phyloP scores from a whole-genome alignment of 2,888 invertebrate species.

The Gryllus longicercus region DNA sequence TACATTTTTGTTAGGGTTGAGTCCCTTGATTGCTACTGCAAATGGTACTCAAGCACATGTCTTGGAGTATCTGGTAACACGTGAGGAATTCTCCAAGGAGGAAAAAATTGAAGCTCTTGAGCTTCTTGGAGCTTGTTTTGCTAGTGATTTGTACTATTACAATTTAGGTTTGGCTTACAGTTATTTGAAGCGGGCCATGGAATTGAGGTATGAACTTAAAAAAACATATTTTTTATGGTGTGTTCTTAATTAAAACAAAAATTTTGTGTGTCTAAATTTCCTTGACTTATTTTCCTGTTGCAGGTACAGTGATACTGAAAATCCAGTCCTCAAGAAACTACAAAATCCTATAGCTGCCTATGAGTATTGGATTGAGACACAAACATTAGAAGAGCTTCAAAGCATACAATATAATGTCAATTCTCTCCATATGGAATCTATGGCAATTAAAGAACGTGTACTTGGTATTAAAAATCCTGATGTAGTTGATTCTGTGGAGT shows the following conservation, averaged over 20 bases:
- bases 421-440: conserved; percentile 86
- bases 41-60: conserved; percentile 77
- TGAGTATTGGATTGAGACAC: conserved; percentile 80
- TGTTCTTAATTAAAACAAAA: conserved; percentile 19
- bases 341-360: conserved; percentile 78
- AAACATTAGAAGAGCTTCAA: conserved; percentile 60
- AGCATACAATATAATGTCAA: conserved; percentile 69
- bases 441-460: conserved; percentile 80
- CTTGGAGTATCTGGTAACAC: conserved; percentile 66
- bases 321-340: conserved; percentile 61
- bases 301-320: conserved; percentile 57
- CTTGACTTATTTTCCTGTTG: conserved; percentile 33
- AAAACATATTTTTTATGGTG: conserved; percentile 21
- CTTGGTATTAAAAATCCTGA: conserved; percentile 55
- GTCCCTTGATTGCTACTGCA: conserved; percentile 81
- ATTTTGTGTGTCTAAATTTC: conserved; percentile 21
- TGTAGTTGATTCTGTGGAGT: conserved; percentile 82
- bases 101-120: conserved; percentile 81
- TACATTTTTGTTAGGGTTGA: conserved; percentile 56
- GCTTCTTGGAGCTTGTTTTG: conserved; percentile 85
- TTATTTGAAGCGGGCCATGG: conserved; percentile 76
- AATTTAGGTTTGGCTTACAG: conserved; percentile 71
- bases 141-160: conserved; percentile 88
- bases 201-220: conserved; percentile 55
- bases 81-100: conserved; percentile 62